A percentile compares a stretch with the other conserved stretches of the same genome.
Evolutionary conservation across 2,113 vertebrate species (phyloP).

Genomic region (Willisornis vidua): DNA sequence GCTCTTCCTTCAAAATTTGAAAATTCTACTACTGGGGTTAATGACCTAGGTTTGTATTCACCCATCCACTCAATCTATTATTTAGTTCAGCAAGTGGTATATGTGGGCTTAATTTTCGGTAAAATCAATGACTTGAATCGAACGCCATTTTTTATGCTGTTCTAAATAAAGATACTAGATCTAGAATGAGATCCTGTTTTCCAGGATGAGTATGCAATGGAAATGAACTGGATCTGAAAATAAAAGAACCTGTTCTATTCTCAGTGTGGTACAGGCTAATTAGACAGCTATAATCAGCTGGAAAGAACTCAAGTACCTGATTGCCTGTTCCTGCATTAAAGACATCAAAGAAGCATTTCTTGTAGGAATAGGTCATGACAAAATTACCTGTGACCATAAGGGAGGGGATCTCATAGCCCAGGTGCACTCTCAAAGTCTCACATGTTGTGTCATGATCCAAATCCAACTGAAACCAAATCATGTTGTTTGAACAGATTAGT

Average conservation of each 20-base stretch:
- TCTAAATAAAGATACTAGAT: not conserved
- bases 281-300: not conserved
- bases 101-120: rapidly evolving
- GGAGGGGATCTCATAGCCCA: not conserved
- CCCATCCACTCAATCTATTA: not conserved
- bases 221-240: not conserved
- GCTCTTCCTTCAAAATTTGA: not conserved
- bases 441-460: not conserved
- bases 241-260: not conserved
- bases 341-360: not conserved
- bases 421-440: not conserved
- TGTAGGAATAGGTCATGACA: not conserved
- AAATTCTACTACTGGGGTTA: not conserved
- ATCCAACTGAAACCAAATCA: not conserved
- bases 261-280: not conserved
- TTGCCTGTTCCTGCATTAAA: not conserved
- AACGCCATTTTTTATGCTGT: not conserved
- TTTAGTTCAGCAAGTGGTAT: not conserved
- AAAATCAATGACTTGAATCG: not conserved
- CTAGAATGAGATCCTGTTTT: not conserved
- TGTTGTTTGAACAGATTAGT: not conserved
- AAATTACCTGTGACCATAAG: not conserved
- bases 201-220: not conserved
- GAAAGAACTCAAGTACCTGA: not conserved
- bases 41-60: not conserved